Percentiles rank a stretch among this genome's conserved stretches.
These are phyloP conservation scores for Leptatherina wallacei DNA, from an alignment of 2,797 vertebrate species.

Conservation along the genomic window DNA sequence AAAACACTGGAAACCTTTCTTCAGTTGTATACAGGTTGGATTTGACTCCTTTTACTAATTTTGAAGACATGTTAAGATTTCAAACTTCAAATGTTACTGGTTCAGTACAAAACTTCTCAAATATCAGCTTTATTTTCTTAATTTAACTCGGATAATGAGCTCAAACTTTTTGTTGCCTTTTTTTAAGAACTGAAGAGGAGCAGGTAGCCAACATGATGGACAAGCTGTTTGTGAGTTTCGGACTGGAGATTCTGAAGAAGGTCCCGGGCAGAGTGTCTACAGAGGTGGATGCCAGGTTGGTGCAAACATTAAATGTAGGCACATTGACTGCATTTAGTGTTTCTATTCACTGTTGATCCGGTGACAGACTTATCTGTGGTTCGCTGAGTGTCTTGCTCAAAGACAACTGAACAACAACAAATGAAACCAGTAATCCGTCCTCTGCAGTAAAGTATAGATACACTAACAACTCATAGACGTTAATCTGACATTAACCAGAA, in stretches of 20 bases:
- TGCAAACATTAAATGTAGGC: neutral
- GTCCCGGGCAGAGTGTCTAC: conserved; percentile 97
- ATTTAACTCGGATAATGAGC: neutral
- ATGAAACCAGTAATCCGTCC: neutral
- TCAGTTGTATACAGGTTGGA: too few relatives aligned
- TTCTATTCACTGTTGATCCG: neutral
- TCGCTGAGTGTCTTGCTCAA: neutral
- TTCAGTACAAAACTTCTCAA: neutral
- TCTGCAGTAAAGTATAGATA: neutral
- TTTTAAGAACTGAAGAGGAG: conserved; percentile 87
- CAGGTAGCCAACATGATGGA: conserved; percentile 92
- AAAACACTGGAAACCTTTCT: neutral
- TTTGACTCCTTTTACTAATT: neutral
- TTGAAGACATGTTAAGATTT: neutral
- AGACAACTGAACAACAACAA: neutral
- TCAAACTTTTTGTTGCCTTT: neutral
- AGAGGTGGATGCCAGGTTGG: conserved; percentile 95
- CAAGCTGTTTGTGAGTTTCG: conserved; percentile 95
- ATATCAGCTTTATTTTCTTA: neutral
- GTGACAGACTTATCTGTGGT: neutral
- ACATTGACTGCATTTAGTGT: neutral
- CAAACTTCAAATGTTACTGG: neutral
- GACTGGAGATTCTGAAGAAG: conserved; percentile 95
- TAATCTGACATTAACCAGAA: neutral
- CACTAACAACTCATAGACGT: neutral